These are phyloP conservation scores for Hypselothyrea guttata DNA, from an alignment of 2,888 invertebrate species.

Conservation along the genomic window DNA sequence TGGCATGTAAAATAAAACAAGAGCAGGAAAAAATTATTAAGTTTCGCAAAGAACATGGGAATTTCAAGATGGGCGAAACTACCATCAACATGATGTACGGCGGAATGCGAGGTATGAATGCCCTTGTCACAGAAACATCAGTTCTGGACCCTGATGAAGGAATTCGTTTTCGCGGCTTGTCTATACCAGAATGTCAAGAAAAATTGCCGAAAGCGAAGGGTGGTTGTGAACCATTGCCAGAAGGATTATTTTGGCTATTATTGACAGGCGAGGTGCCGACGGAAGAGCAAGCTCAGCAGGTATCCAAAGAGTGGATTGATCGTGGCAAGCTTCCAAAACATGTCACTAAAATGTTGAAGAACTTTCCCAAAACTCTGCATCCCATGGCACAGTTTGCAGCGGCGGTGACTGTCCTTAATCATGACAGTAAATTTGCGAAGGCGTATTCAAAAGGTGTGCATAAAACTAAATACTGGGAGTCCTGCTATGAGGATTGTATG, in stretches of 20 bases:
- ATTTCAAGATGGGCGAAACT: slow-evolving; percentile 75
- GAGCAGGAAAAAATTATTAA: slow-evolving; percentile 12
- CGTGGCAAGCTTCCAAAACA: slow-evolving; percentile 8
- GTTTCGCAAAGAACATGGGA: slow-evolving; percentile 11
- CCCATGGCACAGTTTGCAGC: slow-evolving; percentile 88
- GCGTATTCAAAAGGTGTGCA: slow-evolving; percentile 86
- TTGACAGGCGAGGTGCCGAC: slow-evolving; percentile 87
- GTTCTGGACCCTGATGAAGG: slow-evolving; percentile 95
- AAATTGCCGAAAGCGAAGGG: slow-evolving; percentile 2
- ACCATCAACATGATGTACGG: slow-evolving; percentile 97
- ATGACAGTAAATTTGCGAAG: slow-evolving; percentile 89
- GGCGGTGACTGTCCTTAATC: slow-evolving; percentile 89
- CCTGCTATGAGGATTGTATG: slow-evolving; percentile 90
- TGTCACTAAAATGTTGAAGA: slow-evolving; percentile 11
- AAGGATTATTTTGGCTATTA: slow-evolving; percentile 92
- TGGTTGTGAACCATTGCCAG: slow-evolving; percentile 17
- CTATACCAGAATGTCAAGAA: slow-evolving; percentile 17
- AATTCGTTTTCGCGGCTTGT: slow-evolving; percentile 92
- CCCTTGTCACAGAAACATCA: slow-evolving; percentile 94
- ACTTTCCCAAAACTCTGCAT: slow-evolving; percentile 20
- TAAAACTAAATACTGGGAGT: slow-evolving; percentile 89
- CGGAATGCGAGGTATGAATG: slow-evolving; percentile 96
- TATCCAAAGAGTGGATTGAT: slow-evolving; percentile 15
- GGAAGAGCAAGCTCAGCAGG: slow-evolving; percentile 1
- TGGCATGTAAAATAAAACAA: slow-evolving; percentile 8